phyloP scores from a whole-genome alignment of 2,113 vertebrate species.

The Calidris pugnax region DNA sequence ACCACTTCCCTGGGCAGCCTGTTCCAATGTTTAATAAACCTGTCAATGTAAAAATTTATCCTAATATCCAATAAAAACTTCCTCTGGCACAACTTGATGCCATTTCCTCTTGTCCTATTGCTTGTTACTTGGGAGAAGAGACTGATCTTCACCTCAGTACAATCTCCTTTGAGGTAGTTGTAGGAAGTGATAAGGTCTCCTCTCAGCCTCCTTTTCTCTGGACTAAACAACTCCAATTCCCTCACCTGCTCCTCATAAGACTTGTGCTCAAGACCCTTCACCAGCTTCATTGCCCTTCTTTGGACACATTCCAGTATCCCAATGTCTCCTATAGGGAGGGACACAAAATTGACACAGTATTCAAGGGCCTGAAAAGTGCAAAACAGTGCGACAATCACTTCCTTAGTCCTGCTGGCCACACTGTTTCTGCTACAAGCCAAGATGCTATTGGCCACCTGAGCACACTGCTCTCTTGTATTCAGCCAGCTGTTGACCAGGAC shows the following conservation, averaged over 20 bases:
- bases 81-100: neutral
- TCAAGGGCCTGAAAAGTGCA: neutral
- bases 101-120: neutral
- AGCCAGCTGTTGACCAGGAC: accelerated
- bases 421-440: neutral
- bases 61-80: neutral
- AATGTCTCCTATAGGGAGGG: neutral
- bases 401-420: neutral
- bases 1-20: too few relatives aligned
- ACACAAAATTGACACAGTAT: neutral
- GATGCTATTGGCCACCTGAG: neutral
- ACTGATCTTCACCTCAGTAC: accelerated
- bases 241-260: neutral
- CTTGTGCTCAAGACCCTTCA: neutral
- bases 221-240: too few relatives aligned
- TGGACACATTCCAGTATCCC: neutral
- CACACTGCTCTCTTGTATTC: neutral
- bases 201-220: too few relatives aligned
- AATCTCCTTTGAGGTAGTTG: neutral
- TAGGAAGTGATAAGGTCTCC: neutral
- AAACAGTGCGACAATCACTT: neutral
- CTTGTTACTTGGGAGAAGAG: neutral
- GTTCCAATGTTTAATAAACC: too few relatives aligned
- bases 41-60: too few relatives aligned
- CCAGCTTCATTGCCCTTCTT: neutral